These are phyloP conservation scores for Mesochorus sp. DNA, from an alignment of 2,888 invertebrate genomes.

Conservation along the genomic window DNA sequence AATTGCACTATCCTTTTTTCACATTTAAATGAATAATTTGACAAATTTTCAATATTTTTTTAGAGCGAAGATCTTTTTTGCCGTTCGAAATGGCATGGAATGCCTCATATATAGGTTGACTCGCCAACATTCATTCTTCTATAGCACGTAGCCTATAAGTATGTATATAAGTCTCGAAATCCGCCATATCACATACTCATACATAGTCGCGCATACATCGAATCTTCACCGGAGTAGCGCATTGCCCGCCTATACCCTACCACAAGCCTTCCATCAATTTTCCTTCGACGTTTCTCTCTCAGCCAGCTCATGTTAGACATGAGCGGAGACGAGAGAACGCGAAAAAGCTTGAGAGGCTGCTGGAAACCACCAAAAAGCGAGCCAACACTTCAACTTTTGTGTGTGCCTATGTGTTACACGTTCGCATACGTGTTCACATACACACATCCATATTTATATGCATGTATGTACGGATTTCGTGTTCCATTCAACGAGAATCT, in stretches of 20 bases:
- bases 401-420: background rate
- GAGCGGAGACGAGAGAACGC: conserved; percentile 19
- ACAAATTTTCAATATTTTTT: no score
- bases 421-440: background rate
- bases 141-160: conserved; percentile 48
- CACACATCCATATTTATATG: background rate
- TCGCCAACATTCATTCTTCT: conserved; percentile 57
- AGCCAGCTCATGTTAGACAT: conserved; percentile 25
- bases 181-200: conserved; percentile 9
- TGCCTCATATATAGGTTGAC: conserved; percentile 29
- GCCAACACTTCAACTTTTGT: conserved; percentile 38
- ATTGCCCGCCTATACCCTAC: conserved; percentile 21
- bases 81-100: no score
- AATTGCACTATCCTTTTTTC: no score
- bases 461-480: conserved; percentile 4
- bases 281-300: conserved; percentile 52
- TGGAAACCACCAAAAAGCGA: conserved; percentile 43
- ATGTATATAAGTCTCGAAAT: conserved; percentile 39
- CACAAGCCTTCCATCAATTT: conserved; percentile 60
- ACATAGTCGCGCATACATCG: background rate
- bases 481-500: conserved; percentile 28
- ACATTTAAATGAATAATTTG: no score
- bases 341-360: conserved; percentile 35
- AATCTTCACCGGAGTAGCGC: conserved; percentile 29
- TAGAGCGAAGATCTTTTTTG: no score